phyloP scores from a whole-genome alignment of 2,113 vertebrate species.

The Paracanthobrama guichenoti region DNA sequence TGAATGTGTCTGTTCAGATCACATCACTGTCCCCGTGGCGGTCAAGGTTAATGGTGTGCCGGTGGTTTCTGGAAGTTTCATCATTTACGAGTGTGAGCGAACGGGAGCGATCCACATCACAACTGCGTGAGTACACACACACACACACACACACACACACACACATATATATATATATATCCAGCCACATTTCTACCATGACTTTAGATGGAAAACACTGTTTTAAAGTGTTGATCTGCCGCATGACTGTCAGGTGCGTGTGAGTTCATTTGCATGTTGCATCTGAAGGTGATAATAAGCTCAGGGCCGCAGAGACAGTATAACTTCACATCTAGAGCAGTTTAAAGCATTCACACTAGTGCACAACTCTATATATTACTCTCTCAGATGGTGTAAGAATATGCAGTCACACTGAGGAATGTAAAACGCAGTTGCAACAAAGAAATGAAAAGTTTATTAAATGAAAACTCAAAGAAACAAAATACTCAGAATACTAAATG shows the following conservation, averaged over 20 bases:
- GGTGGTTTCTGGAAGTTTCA: slow-evolving; percentile 86
- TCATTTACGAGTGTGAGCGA: slow-evolving; percentile 91
- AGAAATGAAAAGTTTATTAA: too few relatives aligned
- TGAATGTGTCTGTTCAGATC: slow-evolving; percentile 78
- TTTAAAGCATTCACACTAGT: slow-evolving; percentile 15
- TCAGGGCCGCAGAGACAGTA: slow-evolving; percentile 68
- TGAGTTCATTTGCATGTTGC: slow-evolving; percentile 53
- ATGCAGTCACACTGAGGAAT: too few relatives aligned
- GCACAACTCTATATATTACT: background rate
- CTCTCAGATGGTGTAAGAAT: background rate
- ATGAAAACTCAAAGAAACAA: too few relatives aligned
- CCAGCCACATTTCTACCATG: background rate
- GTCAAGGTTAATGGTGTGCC: slow-evolving; percentile 84
- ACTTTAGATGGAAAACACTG: background rate
- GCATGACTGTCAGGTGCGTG: background rate
- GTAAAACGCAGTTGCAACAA: too few relatives aligned
- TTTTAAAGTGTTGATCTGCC: background rate
- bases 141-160: background rate
- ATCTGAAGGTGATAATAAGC: slow-evolving; percentile 76
- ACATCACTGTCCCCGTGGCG: slow-evolving; percentile 81
- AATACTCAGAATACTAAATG: too few relatives aligned
- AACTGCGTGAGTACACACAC: slow-evolving; percentile 81
- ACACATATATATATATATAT: background rate
- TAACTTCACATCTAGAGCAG: slow-evolving; percentile 14
- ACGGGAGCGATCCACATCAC: slow-evolving; percentile 82